Conservation (phyloP, 92 coral and sea anemone genomes). For the Chrysogorgia sp. region DNA sequence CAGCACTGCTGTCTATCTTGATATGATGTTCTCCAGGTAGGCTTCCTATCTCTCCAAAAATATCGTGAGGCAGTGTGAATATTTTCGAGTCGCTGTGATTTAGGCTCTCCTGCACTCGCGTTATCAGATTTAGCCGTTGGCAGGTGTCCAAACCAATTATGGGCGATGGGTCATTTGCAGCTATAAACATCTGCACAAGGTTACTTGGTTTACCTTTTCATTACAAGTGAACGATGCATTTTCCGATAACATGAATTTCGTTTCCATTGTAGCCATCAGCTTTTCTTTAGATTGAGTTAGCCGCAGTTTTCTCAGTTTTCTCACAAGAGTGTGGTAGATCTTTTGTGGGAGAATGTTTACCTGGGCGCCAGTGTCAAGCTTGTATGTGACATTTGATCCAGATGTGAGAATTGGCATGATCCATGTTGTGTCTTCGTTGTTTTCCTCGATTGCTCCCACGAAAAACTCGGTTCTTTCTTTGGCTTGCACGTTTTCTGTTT, state of each 20-base stretch:
- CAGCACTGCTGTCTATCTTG: neutral
- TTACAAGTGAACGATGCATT: constrained; percentile 9
- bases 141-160: neutral
- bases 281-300: constrained; percentile 3
- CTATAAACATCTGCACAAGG: neutral
- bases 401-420: constrained; percentile 27
- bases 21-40: neutral
- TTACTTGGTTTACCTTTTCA: neutral
- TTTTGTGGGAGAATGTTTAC: constrained; percentile 16
- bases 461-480: neutral
- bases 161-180: neutral
- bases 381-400: neutral
- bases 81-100: too few species aligned
- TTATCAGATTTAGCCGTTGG: constrained; percentile 1
- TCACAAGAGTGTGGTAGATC: constrained; percentile 7
- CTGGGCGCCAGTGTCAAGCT: constrained; percentile 4
- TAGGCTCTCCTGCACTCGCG: neutral
- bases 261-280: constrained; percentile 5
- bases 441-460: neutral
- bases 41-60: neutral
- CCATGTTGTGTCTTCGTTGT: constrained; percentile 7
- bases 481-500: neutral
- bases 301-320: constrained; percentile 3
- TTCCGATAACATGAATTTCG: constrained; percentile 20
- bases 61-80: too few species aligned